These are phyloP conservation scores for Spodoptera litura DNA, from an alignment of 1,140 invertebrate genomes.

Conservation along the genomic window DNA sequence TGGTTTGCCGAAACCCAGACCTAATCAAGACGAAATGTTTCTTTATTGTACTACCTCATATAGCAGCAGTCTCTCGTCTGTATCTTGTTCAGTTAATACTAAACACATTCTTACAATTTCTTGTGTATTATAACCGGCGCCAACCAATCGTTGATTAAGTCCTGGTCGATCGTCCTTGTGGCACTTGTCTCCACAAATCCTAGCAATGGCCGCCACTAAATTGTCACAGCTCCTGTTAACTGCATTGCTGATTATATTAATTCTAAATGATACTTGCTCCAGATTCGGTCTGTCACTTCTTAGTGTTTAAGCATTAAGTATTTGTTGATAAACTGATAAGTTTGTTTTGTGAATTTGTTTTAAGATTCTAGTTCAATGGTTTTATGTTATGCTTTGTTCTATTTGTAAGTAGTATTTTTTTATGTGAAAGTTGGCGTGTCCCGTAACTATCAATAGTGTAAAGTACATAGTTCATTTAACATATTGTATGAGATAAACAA, in stretches of 20 bases:
- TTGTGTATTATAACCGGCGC: background rate
- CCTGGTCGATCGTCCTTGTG: conserved; percentile 24
- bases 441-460: too few species aligned
- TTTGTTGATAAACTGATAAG: conserved; percentile 10
- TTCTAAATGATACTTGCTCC: conserved; percentile 7
- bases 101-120: background rate
- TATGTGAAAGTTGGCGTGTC: too few species aligned
- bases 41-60: too few species aligned
- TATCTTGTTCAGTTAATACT: too few species aligned
- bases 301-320: conserved; percentile 1
- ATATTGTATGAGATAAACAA: too few species aligned
- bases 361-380: too few species aligned
- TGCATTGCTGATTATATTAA: conserved; percentile 40
- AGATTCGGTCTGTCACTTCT: conserved; percentile 9
- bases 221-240: conserved; percentile 25
- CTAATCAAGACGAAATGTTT: too few species aligned
- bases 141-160: background rate
- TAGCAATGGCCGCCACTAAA: background rate
- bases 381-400: too few species aligned
- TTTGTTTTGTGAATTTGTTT: background rate
- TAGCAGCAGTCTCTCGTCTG: too few species aligned
- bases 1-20: too few species aligned
- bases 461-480: too few species aligned
- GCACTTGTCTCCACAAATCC: conserved; percentile 19
- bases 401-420: too few species aligned